Evolutionary conservation across 2,888 invertebrate genomes (phyloP).

Genomic region (Dascillus cervinus): DNA sequence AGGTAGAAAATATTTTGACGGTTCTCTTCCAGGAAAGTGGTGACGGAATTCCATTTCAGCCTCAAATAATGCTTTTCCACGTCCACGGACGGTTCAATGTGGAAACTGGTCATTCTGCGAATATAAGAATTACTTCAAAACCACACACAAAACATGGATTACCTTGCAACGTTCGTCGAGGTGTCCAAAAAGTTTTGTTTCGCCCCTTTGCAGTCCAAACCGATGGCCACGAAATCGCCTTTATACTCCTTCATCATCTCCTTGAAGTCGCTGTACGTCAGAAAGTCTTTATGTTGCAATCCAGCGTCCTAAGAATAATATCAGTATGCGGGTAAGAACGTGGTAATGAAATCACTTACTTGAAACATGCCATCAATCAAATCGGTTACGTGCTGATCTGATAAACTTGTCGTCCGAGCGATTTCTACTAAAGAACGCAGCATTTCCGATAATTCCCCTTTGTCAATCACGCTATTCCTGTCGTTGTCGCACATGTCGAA

Average conservation of each 20-base stretch:
- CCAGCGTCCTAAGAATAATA: conserved; percentile 64
- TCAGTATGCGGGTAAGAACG: neutral
- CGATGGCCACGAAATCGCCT: conserved; percentile 91
- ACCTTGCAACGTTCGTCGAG: conserved; percentile 82
- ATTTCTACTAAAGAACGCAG: conserved; percentile 87
- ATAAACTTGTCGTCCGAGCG: conserved; percentile 81
- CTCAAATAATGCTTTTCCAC: conserved; percentile 60
- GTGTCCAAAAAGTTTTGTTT: conserved; percentile 93
- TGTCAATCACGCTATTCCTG: conserved; percentile 88
- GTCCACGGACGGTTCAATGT: conserved; percentile 75
- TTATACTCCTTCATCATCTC: conserved; percentile 96
- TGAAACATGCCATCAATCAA: conserved; percentile 92
- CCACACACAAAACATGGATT: conserved; percentile 12
- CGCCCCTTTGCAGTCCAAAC: conserved; percentile 89
- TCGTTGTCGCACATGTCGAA: conserved; percentile 98
- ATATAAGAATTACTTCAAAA: conserved; percentile 2
- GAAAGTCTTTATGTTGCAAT: conserved; percentile 78
- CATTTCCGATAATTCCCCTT: conserved; percentile 89
- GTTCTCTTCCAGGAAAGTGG: conserved; percentile 91
- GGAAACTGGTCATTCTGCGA: conserved; percentile 84
- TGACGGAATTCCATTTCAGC: conserved; percentile 77
- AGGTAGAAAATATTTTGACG: conserved; percentile 93
- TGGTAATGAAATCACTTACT: conserved; percentile 38
- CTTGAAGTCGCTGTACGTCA: conserved; percentile 88
- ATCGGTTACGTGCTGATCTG: conserved; percentile 85